These are phyloP conservation scores for Mayetiola destructor DNA, from an alignment of 2,888 invertebrate species.

Conservation along the genomic window DNA sequence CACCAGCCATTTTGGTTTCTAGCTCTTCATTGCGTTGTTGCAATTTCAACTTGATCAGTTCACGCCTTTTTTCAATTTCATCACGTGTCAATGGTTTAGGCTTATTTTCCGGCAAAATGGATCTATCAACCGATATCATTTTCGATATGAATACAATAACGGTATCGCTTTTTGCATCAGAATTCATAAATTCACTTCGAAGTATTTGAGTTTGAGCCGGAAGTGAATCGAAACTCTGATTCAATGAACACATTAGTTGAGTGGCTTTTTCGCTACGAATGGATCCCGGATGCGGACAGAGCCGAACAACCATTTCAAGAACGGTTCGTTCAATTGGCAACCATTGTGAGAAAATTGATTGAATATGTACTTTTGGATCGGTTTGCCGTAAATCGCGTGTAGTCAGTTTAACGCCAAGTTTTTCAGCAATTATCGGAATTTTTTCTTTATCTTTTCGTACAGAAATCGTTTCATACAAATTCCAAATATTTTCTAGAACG, in stretches of 20 bases:
- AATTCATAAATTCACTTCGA: constrained; percentile 53
- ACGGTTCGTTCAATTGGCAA: constrained; percentile 69
- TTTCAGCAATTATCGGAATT: constrained; percentile 51
- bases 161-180: constrained; percentile 54
- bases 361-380: constrained; percentile 63
- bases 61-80: constrained; percentile 54
- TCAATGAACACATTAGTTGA: constrained; percentile 62
- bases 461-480: constrained; percentile 70
- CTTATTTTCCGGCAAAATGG: constrained; percentile 62
- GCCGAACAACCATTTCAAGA: constrained; percentile 63
- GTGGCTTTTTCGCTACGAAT: constrained; percentile 65
- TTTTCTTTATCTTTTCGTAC: constrained; percentile 62
- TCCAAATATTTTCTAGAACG: constrained; percentile 81
- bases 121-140: constrained; percentile 74
- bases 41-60: constrained; percentile 46
- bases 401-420: constrained; percentile 59
- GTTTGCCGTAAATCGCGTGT: constrained; percentile 63
- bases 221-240: constrained; percentile 50
- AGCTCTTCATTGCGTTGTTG: constrained; percentile 17
- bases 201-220: constrained; percentile 54
- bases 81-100: constrained; percentile 59
- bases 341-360: constrained; percentile 78
- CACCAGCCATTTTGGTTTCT: constrained; percentile 19
- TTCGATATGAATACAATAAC: constrained; percentile 36
- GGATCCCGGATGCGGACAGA: constrained; percentile 68